These are phyloP conservation scores for Habrosyne pyritoides DNA, from an alignment of 2,888 invertebrate genomes.

Conservation along the genomic window DNA sequence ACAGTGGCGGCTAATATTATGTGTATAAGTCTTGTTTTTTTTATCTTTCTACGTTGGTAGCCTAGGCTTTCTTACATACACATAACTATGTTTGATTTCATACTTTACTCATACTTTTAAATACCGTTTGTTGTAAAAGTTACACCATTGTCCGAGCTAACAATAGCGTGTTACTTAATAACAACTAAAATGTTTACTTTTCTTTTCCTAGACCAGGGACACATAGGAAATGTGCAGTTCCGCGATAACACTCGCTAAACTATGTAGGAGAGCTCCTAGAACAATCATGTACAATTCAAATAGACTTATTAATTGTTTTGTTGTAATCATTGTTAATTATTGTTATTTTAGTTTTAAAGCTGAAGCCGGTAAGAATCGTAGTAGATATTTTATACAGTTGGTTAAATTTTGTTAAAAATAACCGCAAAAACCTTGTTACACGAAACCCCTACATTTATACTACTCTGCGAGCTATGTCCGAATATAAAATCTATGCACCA, in stretches of 20 bases:
- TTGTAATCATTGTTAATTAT: conserved; percentile 29
- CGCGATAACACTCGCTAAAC: not conserved
- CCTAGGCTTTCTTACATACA: not conserved
- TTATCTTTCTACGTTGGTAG: no score
- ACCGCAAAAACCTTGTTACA: no score
- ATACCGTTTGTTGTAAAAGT: not conserved
- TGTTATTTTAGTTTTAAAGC: conserved; percentile 28
- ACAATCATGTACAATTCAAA: not conserved
- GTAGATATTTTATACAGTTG: conserved; percentile 9
- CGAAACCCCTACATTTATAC: no score
- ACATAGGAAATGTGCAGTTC: not conserved
- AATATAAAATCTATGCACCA: not conserved
- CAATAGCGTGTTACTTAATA: conserved; percentile 5
- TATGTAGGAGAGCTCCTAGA: not conserved
- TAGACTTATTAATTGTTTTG: conserved; percentile 21
- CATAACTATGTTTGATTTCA: not conserved
- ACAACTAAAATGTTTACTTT: not conserved
- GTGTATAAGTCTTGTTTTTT: no score
- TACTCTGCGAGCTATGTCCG: no score
- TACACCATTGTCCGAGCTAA: not conserved
- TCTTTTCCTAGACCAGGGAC: not conserved
- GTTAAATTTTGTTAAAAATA: no score
- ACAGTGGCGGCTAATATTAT: no score
- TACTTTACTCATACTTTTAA: no score
- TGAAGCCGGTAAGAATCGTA: conserved; percentile 46